Evolutionary conservation across 1,140 invertebrate species (phyloP).

Genomic region (Musca vetustissima): DNA sequence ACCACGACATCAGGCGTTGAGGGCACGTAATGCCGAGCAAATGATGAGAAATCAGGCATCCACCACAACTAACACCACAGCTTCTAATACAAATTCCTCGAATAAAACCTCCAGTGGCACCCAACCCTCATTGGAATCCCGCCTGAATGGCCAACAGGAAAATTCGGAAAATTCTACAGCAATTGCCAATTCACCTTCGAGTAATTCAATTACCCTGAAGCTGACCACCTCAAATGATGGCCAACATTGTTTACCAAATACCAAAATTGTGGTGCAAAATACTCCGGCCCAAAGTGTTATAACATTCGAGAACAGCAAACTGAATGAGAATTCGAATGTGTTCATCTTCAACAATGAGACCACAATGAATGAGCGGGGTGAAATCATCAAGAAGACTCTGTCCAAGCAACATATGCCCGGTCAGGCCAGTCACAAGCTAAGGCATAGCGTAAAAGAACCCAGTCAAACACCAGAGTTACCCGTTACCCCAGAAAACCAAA

Average conservation of each 20-base stretch:
- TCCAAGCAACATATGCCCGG: slow-evolving; percentile 41
- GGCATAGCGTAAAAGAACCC: neutral
- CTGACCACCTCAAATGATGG: slow-evolving; percentile 80
- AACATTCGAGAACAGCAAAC: slow-evolving; percentile 78
- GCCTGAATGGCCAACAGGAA: slow-evolving; percentile 30
- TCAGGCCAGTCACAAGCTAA: slow-evolving; percentile 16
- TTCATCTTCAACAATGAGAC: slow-evolving; percentile 69
- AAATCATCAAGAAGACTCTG: slow-evolving; percentile 52
- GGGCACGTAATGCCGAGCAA: slow-evolving; percentile 44
- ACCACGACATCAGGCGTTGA: slow-evolving; percentile 49
- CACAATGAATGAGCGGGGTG: slow-evolving; percentile 53
- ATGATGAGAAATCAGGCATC: slow-evolving; percentile 41
- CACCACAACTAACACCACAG: slow-evolving; percentile 44
- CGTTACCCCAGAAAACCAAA: slow-evolving; percentile 31
- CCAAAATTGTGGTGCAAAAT: slow-evolving; percentile 82
- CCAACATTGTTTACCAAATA: slow-evolving; percentile 71
- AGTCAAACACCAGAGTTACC: slow-evolving; percentile 20
- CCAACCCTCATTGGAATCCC: slow-evolving; percentile 15
- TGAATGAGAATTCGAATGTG: slow-evolving; percentile 65
- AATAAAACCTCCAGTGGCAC: slow-evolving; percentile 43
- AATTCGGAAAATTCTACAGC: neutral
- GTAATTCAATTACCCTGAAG: slow-evolving; percentile 79
- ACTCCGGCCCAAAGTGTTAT: slow-evolving; percentile 80
- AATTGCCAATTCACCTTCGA: slow-evolving; percentile 62
- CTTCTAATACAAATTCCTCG: slow-evolving; percentile 25